Conservation (phyloP, 2,888 invertebrate genomes). For the Drosophila vallismaia region DNA sequence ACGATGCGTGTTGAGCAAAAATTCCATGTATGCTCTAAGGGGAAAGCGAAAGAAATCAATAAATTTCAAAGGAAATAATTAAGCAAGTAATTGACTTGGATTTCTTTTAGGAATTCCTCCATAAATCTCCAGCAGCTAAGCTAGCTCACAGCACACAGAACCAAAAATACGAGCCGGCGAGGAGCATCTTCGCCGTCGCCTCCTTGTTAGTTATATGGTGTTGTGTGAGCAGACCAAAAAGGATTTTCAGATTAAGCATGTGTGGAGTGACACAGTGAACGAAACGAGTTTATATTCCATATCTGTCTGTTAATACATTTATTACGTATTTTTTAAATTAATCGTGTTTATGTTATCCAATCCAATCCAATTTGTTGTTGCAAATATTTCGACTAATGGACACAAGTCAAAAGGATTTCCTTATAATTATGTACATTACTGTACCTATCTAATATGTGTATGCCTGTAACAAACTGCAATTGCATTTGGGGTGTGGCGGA, state of each 20-base stretch:
- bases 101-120: conserved; percentile 80
- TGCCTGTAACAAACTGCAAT: conserved; percentile 53
- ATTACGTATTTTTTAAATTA: background rate
- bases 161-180: conserved; percentile 51
- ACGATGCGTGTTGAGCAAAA: conserved; percentile 54
- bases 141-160: conserved; percentile 55
- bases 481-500: conserved; percentile 52
- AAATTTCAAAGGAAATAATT: conserved; percentile 79
- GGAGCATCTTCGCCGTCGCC: conserved; percentile 31
- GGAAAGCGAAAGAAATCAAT: conserved; percentile 65
- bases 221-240: conserved; percentile 63
- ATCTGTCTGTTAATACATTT: background rate
- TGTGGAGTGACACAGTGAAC: conserved; percentile 9
- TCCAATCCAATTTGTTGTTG: too few species aligned
- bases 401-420: too few species aligned
- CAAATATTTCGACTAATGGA: too few species aligned
- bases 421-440: background rate
- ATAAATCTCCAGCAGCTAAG: conserved; percentile 77
- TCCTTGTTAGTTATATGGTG: conserved; percentile 70
- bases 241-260: conserved; percentile 51
- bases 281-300: conserved; percentile 3
- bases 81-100: conserved; percentile 81
- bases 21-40: conserved; percentile 50
- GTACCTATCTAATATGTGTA: conserved; percentile 14
- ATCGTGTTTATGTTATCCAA: too few species aligned